A percentile compares a stretch with the other conserved stretches of the same genome.
These are phyloP conservation scores for Cirrhinus mrigala DNA, from an alignment of 2,797 vertebrate species.

Conservation along the genomic window DNA sequence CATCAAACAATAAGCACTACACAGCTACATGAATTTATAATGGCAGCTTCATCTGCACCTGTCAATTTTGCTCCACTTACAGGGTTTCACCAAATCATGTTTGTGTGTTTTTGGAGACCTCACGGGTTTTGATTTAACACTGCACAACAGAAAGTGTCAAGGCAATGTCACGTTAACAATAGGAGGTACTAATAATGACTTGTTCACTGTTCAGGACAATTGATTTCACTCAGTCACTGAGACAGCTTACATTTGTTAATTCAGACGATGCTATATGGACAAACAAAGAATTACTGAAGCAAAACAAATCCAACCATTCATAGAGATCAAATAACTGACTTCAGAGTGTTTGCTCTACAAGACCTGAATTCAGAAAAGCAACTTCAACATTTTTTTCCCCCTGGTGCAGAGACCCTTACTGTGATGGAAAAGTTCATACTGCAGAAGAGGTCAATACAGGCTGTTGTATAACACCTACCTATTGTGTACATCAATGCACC, in stretches of 20 bases:
- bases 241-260: conserved; percentile 30
- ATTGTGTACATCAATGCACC: background rate
- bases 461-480: background rate
- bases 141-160: conserved; percentile 12
- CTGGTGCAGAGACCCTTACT: background rate
- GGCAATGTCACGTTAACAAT: conserved; percentile 14
- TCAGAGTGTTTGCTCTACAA: conserved; percentile 7
- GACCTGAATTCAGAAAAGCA: conserved; percentile 21
- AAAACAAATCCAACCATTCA: conserved; percentile 32
- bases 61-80: conserved; percentile 9
- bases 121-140: conserved; percentile 14
- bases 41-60: conserved; percentile 21
- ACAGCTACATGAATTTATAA: conserved; percentile 20
- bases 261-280: conserved; percentile 22
- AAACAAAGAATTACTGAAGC: conserved; percentile 45
- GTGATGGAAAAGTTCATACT: background rate
- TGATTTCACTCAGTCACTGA: conserved; percentile 38
- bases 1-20: conserved; percentile 20
- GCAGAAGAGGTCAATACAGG: background rate
- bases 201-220: background rate
- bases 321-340: conserved; percentile 22
- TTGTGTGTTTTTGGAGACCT: conserved; percentile 2
- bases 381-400: background rate
- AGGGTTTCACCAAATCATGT: background rate
- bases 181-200: conserved; percentile 11